Evolutionary conservation across 2,113 vertebrate genomes (phyloP).

Genomic region (Pelmatolapia mariae): DNA sequence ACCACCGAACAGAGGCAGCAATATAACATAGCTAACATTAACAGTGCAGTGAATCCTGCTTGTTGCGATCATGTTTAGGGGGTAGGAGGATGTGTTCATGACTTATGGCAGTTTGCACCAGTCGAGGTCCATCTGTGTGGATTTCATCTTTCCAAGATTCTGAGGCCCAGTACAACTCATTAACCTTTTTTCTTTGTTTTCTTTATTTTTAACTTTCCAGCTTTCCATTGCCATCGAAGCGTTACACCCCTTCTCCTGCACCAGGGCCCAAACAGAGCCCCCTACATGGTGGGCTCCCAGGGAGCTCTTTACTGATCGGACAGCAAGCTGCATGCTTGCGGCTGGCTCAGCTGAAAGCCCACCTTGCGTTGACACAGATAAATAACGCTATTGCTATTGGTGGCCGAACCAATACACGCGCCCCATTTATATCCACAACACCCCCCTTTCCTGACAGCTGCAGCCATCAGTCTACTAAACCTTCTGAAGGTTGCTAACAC

Average conservation of each 20-base stretch:
- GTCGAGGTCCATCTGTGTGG: background rate
- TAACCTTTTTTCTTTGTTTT: conserved; percentile 60
- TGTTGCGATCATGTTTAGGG: background rate
- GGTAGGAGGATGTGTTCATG: background rate
- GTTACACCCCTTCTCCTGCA: conserved; percentile 78
- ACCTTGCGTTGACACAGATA: conserved; percentile 80
- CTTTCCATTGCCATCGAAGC: conserved; percentile 91
- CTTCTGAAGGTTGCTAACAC: conserved; percentile 81
- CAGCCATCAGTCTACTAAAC: conserved; percentile 75
- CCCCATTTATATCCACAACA: background rate
- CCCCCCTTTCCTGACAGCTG: conserved; percentile 43
- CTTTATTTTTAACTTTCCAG: conserved; percentile 75
- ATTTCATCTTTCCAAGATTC: background rate
- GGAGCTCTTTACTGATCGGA: conserved; percentile 77
- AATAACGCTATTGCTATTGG: conserved; percentile 53
- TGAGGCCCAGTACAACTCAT: conserved; percentile 26
- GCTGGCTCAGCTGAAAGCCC: conserved; percentile 83
- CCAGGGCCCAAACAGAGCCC: conserved; percentile 67
- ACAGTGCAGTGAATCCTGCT: no score
- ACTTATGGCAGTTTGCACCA: background rate
- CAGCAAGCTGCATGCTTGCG: conserved; percentile 84
- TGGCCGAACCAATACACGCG: background rate
- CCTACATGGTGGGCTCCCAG: conserved; percentile 45
- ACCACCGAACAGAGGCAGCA: no score
- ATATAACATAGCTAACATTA: no score